Percentiles rank a stretch among this genome's conserved stretches.
Evolutionary conservation across 2,113 vertebrate genomes (phyloP).

Genomic region (Heterocephalus glaber): DNA sequence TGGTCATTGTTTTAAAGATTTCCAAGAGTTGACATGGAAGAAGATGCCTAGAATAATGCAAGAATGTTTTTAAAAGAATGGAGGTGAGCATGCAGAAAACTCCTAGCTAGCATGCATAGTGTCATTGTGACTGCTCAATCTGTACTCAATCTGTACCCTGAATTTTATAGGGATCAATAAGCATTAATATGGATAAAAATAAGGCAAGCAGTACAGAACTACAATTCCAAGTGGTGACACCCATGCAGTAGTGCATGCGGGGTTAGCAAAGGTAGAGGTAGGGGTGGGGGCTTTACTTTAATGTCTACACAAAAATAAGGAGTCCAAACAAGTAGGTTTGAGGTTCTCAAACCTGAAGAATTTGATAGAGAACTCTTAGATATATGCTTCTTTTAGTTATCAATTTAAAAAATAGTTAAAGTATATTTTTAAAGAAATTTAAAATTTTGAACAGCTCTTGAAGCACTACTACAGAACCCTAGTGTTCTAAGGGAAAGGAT

Average conservation of each 20-base stretch:
- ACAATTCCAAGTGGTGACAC: background rate
- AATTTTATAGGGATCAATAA: background rate
- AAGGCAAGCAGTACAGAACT: background rate
- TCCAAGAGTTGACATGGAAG: background rate
- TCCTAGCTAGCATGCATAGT: background rate
- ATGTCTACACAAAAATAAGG: constrained; percentile 12
- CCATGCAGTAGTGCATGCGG: background rate
- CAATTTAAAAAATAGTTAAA: constrained; percentile 45
- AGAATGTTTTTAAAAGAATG: background rate
- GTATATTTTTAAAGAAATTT: constrained; percentile 36
- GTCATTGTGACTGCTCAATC: background rate
- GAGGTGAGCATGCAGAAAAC: background rate
- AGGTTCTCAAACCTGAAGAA: background rate
- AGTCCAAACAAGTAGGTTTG: background rate
- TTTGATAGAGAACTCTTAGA: constrained; percentile 20
- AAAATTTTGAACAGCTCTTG: constrained; percentile 35
- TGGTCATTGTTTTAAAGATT: background rate
- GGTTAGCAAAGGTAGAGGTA: background rate
- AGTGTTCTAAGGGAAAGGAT: background rate
- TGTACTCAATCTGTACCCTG: background rate
- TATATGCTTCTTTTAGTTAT: constrained; percentile 13
- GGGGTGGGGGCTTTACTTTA: background rate
- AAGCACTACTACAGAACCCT: background rate
- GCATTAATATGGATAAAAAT: background rate
- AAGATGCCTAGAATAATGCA: background rate